Percentiles rank a stretch among this genome's conserved stretches.
Evolutionary conservation across 2,797 vertebrate genomes (phyloP).

Genomic region (Parotocinclus haroldoi): DNA sequence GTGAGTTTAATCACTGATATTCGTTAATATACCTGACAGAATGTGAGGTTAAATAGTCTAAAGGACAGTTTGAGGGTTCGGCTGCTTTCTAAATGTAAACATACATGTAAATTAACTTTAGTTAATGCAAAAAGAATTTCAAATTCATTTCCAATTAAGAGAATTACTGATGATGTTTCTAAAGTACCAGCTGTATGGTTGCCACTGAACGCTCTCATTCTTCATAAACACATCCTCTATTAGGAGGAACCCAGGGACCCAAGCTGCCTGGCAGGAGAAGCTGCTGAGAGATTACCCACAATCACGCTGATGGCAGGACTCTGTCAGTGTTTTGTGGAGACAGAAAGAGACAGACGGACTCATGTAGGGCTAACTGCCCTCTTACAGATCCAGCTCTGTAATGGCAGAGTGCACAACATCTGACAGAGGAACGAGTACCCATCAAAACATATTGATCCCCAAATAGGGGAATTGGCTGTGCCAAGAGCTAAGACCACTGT

Average conservation of each 20-base stretch:
- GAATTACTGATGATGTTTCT: not conserved
- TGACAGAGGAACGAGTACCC: slow-evolving; percentile 74
- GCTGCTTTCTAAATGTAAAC: no score
- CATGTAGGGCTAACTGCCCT: slow-evolving; percentile 80
- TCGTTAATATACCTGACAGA: no score
- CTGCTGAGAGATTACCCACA: slow-evolving; percentile 77
- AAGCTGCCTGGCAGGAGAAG: slow-evolving; percentile 69
- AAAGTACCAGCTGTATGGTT: slow-evolving; percentile 7
- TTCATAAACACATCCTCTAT: slow-evolving; percentile 66
- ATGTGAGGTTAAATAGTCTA: no score
- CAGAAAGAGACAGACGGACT: slow-evolving; percentile 69
- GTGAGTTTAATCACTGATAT: no score
- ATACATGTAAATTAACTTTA: no score
- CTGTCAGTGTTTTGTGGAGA: slow-evolving; percentile 66
- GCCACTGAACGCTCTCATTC: slow-evolving; percentile 4
- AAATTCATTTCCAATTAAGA: no score
- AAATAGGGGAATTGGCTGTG: slow-evolving; percentile 76
- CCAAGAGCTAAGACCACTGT: slow-evolving; percentile 65
- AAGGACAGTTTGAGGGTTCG: no score
- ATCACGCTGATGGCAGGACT: slow-evolving; percentile 76
- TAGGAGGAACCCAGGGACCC: slow-evolving; percentile 65
- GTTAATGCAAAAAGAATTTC: no score
- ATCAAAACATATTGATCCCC: slow-evolving; percentile 81
- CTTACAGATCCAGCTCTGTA: slow-evolving; percentile 58
- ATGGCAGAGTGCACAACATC: slow-evolving; percentile 79